These are phyloP conservation scores for Cacoxenus indagator DNA, from an alignment of 2,888 invertebrate genomes.

Conservation along the genomic window DNA sequence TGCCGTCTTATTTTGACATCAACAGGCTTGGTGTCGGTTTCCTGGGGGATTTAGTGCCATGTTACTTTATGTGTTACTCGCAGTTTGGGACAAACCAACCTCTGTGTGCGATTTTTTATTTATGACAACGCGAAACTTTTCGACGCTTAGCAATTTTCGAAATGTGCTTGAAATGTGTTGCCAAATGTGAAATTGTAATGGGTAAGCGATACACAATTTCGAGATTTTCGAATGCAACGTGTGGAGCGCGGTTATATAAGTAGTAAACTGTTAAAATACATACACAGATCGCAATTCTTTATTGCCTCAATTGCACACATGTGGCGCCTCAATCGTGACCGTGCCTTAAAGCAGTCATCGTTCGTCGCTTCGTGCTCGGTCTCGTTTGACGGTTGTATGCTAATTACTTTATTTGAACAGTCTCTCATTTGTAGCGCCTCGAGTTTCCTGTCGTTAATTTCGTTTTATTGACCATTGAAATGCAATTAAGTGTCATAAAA, in stretches of 20 bases:
- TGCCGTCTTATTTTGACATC: background rate
- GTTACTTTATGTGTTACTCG: conserved; percentile 1
- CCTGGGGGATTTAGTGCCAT: background rate
- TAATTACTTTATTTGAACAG: background rate
- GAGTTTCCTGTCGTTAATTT: conserved; percentile 55
- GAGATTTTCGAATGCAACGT: too few relatives aligned
- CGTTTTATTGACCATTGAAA: conserved; percentile 56
- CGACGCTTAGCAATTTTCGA: too few relatives aligned
- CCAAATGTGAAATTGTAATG: background rate
- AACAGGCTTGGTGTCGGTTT: conserved; percentile 5
- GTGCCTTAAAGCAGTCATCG: background rate
- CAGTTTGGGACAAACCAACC: background rate
- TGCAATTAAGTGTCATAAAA: conserved; percentile 55
- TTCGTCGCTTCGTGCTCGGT: background rate
- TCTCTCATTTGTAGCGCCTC: background rate
- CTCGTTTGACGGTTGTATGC: background rate
- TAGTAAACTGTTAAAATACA: too few relatives aligned
- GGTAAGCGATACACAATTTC: too few relatives aligned
- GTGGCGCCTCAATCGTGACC: background rate
- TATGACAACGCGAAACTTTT: conserved; percentile 6
- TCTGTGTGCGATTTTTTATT: conserved; percentile 1
- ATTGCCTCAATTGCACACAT: too few relatives aligned
- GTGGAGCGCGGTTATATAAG: too few relatives aligned
- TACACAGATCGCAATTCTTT: too few relatives aligned
- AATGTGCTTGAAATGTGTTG: conserved; percentile 1